Base-by-base conservation (phyloP, 2,113 vertebrate genomes). In the Myotis brandtii region DNA sequence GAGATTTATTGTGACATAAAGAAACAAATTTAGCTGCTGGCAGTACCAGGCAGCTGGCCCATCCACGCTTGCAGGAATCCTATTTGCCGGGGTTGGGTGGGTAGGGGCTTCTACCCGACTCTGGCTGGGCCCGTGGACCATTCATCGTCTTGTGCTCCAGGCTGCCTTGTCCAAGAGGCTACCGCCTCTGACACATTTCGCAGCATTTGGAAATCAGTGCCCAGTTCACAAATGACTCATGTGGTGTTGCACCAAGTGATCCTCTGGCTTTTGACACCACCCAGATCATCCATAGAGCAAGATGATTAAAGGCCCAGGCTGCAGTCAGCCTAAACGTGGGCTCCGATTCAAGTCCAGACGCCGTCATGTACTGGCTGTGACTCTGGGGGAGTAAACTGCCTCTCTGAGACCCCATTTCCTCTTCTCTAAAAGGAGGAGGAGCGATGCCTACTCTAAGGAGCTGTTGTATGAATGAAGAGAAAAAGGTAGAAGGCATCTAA, bases 1-100 rank as follows among this genome's bases (percentile, higher is more conserved):
- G 86, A 1, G 72, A 93, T 88, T 86, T 75, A 92, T 92, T 64
- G 70, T 21, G 18, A 82, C 50, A 16, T 16, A 66, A 86, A 64
- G 50, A 76, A 86, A 79, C n/a, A 73, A 43, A 87, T 25, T 64
- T 79, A 32, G 81, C 85, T 84, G 5, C 85, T 30, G 69, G 88
- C 32, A 23, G 40, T 11, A n/a, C 30, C 2, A 43, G 79, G 37
- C 87, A 83, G 64, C 85, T 0, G 0, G 86, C n/a, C 85, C 2
- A 0, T 66, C 13, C 30, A 32, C 1, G 0, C 46, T 54, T 50
- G 9, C 11, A 46, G 43, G 86, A 75, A 91, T n/a, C 37, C 52
- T 69, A 13, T 75, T 77, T 52, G n/a, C 27, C 2, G 27, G 77
- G 73, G 17, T 37, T 6, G 40, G 32, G 32, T 12, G 0, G 5